Base-by-base conservation (phyloP, 1,140 invertebrate species). In the Zophobas atratus region DNA sequence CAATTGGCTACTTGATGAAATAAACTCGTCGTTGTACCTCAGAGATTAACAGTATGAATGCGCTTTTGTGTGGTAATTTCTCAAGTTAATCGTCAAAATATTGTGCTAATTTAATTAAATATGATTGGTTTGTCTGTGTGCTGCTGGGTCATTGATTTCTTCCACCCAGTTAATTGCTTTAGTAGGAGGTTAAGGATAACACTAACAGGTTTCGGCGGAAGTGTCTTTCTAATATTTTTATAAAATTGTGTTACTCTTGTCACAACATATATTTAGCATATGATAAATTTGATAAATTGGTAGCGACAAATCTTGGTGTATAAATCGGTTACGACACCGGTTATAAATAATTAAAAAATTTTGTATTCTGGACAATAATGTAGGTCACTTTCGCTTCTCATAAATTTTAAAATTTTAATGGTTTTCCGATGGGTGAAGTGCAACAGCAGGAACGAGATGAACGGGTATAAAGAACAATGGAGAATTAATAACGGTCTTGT, bases 51-150 rank as follows among this genome's bases (percentile, higher is more conserved):
- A 5, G n/a, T 20, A 43, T 67, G 60, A 38, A 67, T 43, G n/a
- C n/a, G 60, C 60, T 67, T 67, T 67, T 67, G 60, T 67, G 60
- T 67, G 60, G 60, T 43, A 43, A 67, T 46, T 67, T 67, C 60
- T 67, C 35, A n/a, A 55, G 33, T 32, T 55, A 55, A 55, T 51
- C 49, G 43, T n/a, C 43, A 46, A 4, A 46, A 46, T 4, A 3
- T 3, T 46, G 33, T 6, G 33, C 1, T 56, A 56, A 56, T 32
- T 53, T 35, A 56, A 56, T 60, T 36, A 60, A 39, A 43, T n/a
- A 67, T 32, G 39, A 67, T 41, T 67, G 60, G 8, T 67, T 41
- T 43, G 20, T 8, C n/a, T 51, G 49, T 3, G 8, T 46, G n/a
- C 56, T 36, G 39, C 60, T 67, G 39, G 60, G 60, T 67, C 60